phyloP scores from a whole-genome alignment of 2,113 vertebrate species.

The Grantiella picta region DNA sequence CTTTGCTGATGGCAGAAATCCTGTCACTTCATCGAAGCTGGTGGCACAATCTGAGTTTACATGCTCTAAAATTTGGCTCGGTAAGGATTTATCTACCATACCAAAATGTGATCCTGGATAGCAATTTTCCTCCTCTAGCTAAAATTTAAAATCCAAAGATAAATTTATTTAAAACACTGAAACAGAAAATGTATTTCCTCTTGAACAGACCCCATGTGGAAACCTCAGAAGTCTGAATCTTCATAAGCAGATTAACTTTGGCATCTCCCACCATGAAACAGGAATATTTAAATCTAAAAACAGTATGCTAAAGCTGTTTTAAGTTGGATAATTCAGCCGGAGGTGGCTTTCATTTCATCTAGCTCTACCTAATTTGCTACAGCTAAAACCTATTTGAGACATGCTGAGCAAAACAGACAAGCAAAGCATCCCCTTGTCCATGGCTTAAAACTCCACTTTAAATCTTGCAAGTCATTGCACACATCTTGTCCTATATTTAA shows the following conservation, averaged over 20 bases:
- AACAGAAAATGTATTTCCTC: not conserved
- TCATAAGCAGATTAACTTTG: slow-evolving; percentile 53
- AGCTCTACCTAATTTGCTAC: slow-evolving; percentile 44
- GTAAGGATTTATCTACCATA: not conserved
- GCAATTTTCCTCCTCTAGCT: not conserved
- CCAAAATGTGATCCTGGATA: not conserved
- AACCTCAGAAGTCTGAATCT: slow-evolving; percentile 42
- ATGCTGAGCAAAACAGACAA: slow-evolving; percentile 34
- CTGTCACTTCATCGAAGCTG: not conserved
- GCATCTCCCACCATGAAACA: slow-evolving; percentile 47
- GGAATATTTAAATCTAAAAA: slow-evolving; percentile 64
- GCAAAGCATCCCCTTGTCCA: not conserved
- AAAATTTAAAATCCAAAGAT: not conserved
- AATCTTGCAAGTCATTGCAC: slow-evolving; percentile 31
- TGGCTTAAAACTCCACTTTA: not conserved
- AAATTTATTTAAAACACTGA: not conserved
- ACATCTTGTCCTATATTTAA: not conserved
- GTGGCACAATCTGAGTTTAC: accelerated
- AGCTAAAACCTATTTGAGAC: slow-evolving; percentile 49
- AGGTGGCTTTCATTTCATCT: slow-evolving; percentile 56
- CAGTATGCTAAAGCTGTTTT: slow-evolving; percentile 55
- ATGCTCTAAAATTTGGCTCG: not conserved
- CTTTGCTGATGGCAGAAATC: not conserved
- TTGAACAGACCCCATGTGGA: slow-evolving; percentile 2
- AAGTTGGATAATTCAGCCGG: slow-evolving; percentile 48